Percentiles rank a stretch among this genome's conserved stretches.
These are phyloP conservation scores for Chionodraco myersi DNA, from an alignment of 2,113 vertebrate genomes.

Conservation along the genomic window DNA sequence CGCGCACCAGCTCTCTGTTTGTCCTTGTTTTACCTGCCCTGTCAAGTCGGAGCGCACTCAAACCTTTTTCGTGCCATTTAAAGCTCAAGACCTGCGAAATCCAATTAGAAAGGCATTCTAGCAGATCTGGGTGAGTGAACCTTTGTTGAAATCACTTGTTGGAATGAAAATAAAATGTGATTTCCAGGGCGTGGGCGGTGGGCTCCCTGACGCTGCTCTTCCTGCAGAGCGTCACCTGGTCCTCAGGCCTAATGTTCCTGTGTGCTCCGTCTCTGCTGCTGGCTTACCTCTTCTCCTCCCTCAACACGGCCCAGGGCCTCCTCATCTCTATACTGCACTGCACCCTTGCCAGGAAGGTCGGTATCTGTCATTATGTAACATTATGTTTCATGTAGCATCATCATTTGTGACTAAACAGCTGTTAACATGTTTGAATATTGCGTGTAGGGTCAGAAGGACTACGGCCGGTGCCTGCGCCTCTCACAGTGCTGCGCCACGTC, in stretches of 20 bases:
- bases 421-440: background rate
- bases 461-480: constrained; percentile 91
- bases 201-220: constrained; percentile 92
- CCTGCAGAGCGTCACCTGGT: constrained; percentile 93
- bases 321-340: constrained; percentile 96
- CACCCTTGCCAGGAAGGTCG: constrained; percentile 92
- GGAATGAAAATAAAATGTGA: background rate
- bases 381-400: background rate
- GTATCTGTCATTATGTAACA: constrained; percentile 14
- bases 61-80: background rate
- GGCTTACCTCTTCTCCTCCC: constrained; percentile 95
- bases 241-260: constrained; percentile 92
- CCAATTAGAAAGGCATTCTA: background rate
- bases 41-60: background rate
- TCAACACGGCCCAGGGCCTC: constrained; percentile 93
- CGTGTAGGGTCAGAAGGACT: constrained; percentile 92
- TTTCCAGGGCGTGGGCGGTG: constrained; percentile 90
- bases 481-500: constrained; percentile 91
- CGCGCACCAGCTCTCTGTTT: background rate
- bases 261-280: constrained; percentile 91
- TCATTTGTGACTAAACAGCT: background rate
- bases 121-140: background rate
- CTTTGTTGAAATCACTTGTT: background rate
- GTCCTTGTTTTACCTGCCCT: background rate
- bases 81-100: background rate